phyloP scores from a whole-genome alignment of 2,797 vertebrate species.

The Hippocampus kuda region DNA sequence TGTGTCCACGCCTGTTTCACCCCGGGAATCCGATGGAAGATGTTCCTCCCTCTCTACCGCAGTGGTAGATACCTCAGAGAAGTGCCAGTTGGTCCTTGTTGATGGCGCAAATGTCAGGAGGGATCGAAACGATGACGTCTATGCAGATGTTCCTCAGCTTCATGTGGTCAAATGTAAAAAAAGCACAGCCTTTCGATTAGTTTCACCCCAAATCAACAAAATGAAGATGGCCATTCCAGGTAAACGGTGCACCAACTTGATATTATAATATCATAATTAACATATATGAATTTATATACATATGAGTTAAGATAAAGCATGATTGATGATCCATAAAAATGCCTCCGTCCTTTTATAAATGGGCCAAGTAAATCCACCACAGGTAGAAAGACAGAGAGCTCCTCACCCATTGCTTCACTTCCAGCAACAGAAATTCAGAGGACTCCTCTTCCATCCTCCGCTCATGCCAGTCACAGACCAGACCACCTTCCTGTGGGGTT shows the following conservation, averaged over 20 bases:
- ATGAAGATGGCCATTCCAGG: constrained; percentile 51
- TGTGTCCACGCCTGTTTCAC: constrained; percentile 6
- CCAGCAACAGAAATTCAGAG: constrained; percentile 18
- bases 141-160: constrained; percentile 58
- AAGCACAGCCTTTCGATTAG: constrained; percentile 62
- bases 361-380: constrained; percentile 7
- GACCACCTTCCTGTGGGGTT: constrained; percentile 44
- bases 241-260: constrained; percentile 25
- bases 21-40: constrained; percentile 32
- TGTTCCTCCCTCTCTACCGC: constrained; percentile 58
- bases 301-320: neutral
- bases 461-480: constrained; percentile 33
- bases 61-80: constrained; percentile 64
- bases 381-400: constrained; percentile 22
- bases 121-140: constrained; percentile 33
- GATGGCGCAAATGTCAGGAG: constrained; percentile 50
- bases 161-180: constrained; percentile 70
- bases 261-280: neutral
- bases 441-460: constrained; percentile 15
- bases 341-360: constrained; percentile 23
- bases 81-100: constrained; percentile 57
- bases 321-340: constrained; percentile 1
- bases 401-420: constrained; percentile 14
- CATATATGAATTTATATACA: neutral
- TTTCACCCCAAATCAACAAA: constrained; percentile 69